Evolutionary conservation across 2,113 vertebrate species (phyloP).

Genomic region (Camelus bactrianus): DNA sequence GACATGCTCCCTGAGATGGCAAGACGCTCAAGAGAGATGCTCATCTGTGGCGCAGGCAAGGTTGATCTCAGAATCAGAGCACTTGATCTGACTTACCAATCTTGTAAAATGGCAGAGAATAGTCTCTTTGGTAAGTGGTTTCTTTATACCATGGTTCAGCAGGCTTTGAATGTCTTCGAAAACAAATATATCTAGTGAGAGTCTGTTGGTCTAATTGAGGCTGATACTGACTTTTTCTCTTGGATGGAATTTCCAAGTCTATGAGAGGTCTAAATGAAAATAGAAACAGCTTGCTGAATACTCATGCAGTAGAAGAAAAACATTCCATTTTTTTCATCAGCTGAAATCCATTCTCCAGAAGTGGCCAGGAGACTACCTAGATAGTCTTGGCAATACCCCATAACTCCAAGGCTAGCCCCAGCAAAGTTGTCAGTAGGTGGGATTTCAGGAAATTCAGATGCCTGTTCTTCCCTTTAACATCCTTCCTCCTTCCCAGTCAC

Average conservation of each 20-base stretch:
- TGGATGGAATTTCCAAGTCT: conserved; percentile 54
- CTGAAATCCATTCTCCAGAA: neutral
- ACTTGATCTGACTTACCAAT: neutral
- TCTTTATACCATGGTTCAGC: conserved; percentile 52
- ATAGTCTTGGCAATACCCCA: neutral
- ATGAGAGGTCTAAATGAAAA: conserved; percentile 80
- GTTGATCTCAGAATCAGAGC: neutral
- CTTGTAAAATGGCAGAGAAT: conserved; percentile 66
- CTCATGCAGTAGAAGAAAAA: neutral
- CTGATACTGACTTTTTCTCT: conserved; percentile 57
- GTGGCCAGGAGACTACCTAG: neutral
- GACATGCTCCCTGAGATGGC: rapidly evolving
- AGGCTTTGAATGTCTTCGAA: conserved; percentile 59
- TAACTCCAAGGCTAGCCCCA: neutral
- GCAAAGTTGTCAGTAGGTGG: too few relatives aligned
- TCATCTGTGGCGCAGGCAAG: neutral
- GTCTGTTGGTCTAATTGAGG: conserved; percentile 77
- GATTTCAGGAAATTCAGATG: too few relatives aligned
- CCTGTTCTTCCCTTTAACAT: neutral
- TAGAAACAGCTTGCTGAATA: conserved; percentile 36
- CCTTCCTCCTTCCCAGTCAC: neutral
- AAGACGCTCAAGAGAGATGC: rapidly evolving
- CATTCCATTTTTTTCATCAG: neutral
- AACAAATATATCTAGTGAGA: conserved; percentile 63
- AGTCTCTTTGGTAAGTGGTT: conserved; percentile 73